Evolutionary conservation across 2,797 vertebrate species (phyloP).

Genomic region (Simalia tracyae): DNA sequence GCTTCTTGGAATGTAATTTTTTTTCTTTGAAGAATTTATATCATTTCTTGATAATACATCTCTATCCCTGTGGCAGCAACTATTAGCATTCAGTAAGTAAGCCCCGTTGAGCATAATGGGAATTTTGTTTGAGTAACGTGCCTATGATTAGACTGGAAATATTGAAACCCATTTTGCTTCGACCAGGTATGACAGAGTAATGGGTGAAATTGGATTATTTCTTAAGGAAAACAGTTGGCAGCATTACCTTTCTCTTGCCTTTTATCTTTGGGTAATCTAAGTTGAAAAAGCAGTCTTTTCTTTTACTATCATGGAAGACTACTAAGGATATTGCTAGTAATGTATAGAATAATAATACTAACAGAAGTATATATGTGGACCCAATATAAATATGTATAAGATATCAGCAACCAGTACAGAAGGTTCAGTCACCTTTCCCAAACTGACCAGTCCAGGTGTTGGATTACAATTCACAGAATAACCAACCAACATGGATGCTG

Average conservation of each 20-base stretch:
- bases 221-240: conserved; percentile 52
- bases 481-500: background rate
- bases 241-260: conserved; percentile 62
- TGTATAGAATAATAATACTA: conserved; percentile 6
- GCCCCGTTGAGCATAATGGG: background rate
- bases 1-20: background rate
- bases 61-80: background rate
- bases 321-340: conserved; percentile 1
- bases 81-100: background rate
- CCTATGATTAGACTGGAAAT: background rate
- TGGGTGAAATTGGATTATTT: conserved; percentile 8
- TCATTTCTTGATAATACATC: background rate
- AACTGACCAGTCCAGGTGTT: background rate
- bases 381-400: background rate
- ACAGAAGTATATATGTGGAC: background rate
- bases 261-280: conserved; percentile 58
- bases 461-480: background rate
- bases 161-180: background rate
- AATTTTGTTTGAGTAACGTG: background rate
- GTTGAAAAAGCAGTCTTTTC: conserved; percentile 34
- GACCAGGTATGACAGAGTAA: background rate
- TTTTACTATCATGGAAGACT: conserved; percentile 6
- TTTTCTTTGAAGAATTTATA: background rate
- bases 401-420: background rate
- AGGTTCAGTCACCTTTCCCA: background rate